Percentiles rank a stretch among this genome's conserved stretches.
Conservation (phyloP, 2,888 invertebrate species). For the Monochamus alternatus region DNA sequence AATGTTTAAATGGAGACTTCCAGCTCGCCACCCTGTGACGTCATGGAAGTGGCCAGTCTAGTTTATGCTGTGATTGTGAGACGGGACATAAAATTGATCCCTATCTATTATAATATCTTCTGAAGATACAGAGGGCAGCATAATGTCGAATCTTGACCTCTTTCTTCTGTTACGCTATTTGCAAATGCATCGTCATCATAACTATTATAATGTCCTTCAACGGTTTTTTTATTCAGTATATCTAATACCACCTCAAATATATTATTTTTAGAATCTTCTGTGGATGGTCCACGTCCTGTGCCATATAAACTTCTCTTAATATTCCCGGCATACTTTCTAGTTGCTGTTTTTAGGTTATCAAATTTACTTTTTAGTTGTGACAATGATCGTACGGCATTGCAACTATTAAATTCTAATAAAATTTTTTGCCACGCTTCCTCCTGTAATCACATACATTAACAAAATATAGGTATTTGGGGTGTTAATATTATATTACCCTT, state of each 20-base stretch:
- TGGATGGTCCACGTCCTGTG: background rate
- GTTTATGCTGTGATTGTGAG: too few relatives aligned
- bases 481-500: background rate
- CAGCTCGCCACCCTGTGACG: too few relatives aligned
- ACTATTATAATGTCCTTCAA: background rate
- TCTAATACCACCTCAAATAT: background rate
- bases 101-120: background rate
- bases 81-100: background rate
- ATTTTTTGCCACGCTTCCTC: constrained; percentile 16
- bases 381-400: background rate
- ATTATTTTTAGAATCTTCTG: constrained; percentile 13
- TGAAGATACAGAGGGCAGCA: background rate
- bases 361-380: constrained; percentile 4
- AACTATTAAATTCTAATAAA: constrained; percentile 9
- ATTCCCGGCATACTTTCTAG: background rate
- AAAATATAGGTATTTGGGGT: background rate
- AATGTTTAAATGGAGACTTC: too few relatives aligned
- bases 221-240: background rate
- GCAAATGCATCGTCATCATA: background rate
- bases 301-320: background rate
- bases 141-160: background rate
- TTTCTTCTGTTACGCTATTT: background rate
- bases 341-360: constrained; percentile 2
- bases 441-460: background rate
- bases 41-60: too few relatives aligned